These are phyloP conservation scores for Azorinus chamasolen DNA, from an alignment of 2,888 invertebrate species.

Conservation along the genomic window DNA sequence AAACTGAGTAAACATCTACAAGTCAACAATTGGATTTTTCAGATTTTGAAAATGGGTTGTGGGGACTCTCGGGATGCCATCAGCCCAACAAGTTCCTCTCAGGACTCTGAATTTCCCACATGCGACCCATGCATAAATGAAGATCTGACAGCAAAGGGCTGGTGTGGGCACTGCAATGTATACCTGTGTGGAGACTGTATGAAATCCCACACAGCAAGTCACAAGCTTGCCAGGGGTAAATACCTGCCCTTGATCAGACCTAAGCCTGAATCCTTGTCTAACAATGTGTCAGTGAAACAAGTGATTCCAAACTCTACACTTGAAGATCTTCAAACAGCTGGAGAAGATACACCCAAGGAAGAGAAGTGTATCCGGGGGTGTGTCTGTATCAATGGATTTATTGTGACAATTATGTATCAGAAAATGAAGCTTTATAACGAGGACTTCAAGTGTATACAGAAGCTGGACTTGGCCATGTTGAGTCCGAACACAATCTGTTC, in stretches of 20 bases:
- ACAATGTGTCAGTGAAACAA: slow-evolving; percentile 42
- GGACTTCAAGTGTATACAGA: slow-evolving; percentile 43
- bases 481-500: slow-evolving; percentile 48
- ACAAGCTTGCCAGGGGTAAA: slow-evolving; percentile 36
- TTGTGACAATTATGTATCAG: slow-evolving; percentile 36
- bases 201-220: slow-evolving; percentile 35
- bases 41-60: too few species aligned
- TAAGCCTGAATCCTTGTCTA: slow-evolving; percentile 21
- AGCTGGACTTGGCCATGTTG: slow-evolving; percentile 19
- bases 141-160: slow-evolving; percentile 42
- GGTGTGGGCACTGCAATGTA: slow-evolving; percentile 50
- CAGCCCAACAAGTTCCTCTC: too few species aligned
- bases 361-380: slow-evolving; percentile 41
- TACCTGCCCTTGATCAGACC: slow-evolving; percentile 37
- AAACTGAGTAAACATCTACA: too few species aligned
- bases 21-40: too few species aligned
- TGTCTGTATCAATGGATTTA: slow-evolving; percentile 36
- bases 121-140: slow-evolving; percentile 49
- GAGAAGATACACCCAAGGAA: slow-evolving; percentile 19
- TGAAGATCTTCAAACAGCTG: slow-evolving; percentile 26
- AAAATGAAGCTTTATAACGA: slow-evolving; percentile 47
- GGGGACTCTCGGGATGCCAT: too few species aligned
- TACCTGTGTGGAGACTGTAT: slow-evolving; percentile 50
- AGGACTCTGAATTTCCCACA: neutral
- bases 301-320: slow-evolving; percentile 39